phyloP scores from a whole-genome alignment of 1,140 invertebrate species.

The Trypoxylus dichotomus region DNA sequence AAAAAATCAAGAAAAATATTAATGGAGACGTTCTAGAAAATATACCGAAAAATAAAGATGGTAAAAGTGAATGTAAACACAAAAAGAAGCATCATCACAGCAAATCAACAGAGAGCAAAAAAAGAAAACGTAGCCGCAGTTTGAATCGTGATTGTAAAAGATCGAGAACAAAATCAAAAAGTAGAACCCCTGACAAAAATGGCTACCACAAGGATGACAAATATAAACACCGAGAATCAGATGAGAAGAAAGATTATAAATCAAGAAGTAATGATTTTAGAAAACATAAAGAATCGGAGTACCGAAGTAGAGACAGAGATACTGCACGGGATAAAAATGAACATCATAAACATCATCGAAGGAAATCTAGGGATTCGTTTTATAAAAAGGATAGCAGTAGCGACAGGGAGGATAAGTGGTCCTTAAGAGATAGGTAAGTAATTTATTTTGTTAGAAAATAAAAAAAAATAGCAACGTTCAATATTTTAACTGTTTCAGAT shows the following conservation, averaged over 20 bases:
- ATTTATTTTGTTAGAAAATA: constrained; percentile 1
- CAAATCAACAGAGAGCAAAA: constrained; percentile 24
- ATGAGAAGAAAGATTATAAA: background rate
- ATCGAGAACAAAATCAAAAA: background rate
- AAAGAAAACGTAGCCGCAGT: constrained; percentile 48
- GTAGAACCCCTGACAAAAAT: background rate
- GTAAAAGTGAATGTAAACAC: constrained; percentile 29
- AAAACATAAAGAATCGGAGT: background rate
- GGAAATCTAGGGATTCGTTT: constrained; percentile 7
- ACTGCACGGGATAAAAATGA: background rate
- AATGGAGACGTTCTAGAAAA: background rate
- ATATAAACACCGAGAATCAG: background rate
- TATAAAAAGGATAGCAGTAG: background rate
- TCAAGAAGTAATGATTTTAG: background rate
- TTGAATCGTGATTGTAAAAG: background rate
- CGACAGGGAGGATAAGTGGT: constrained; percentile 36
- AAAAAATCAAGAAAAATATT: constrained; percentile 24
- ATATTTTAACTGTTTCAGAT: no score
- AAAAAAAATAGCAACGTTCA: no score
- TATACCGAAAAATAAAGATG: background rate
- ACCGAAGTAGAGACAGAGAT: background rate
- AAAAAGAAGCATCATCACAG: constrained; percentile 30
- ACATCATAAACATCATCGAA: background rate
- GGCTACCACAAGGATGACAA: background rate
- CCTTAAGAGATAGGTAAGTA: constrained; percentile 35